Evolutionary conservation across 2,113 vertebrate genomes (phyloP).

Genomic region (Clarias magur): DNA sequence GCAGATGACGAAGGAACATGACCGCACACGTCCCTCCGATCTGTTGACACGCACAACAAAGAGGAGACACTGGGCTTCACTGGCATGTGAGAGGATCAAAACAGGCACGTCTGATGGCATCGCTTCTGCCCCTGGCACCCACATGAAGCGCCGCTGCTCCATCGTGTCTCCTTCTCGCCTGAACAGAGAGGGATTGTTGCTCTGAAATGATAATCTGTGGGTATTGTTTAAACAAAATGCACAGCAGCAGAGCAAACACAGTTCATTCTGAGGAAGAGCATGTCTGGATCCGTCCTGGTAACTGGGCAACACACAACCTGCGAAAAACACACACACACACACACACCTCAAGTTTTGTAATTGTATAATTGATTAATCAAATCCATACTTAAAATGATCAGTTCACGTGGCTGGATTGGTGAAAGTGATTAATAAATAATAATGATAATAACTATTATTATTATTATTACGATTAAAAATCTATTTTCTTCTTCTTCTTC

Average conservation of each 20-base stretch:
- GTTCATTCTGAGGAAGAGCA: constrained; percentile 60
- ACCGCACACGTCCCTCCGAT: not conserved
- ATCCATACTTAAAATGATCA: too few species aligned
- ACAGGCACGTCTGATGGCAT: constrained; percentile 58
- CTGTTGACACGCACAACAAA: constrained; percentile 27
- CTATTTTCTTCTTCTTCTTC: too few species aligned
- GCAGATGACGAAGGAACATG: constrained; percentile 15
- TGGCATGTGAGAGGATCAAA: constrained; percentile 53
- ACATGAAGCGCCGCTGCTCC: constrained; percentile 34
- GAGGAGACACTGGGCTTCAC: constrained; percentile 40
- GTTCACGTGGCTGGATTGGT: too few species aligned
- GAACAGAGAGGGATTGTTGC: constrained; percentile 40
- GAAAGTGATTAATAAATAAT: too few species aligned
- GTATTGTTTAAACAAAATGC: constrained; percentile 46
- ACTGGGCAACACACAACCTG: not conserved
- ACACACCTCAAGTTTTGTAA: not conserved
- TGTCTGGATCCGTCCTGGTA: constrained; percentile 38
- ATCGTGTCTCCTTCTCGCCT: constrained; percentile 2
- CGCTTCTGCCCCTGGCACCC: constrained; percentile 44
- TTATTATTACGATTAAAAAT: too few species aligned
- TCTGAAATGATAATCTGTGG: constrained; percentile 52
- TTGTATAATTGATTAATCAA: too few species aligned
- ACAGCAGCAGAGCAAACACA: constrained; percentile 16
- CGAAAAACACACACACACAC: constrained; percentile 14
- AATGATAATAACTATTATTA: too few species aligned